Conservation (phyloP, 2,113 vertebrate genomes). For the Indicator indicator region DNA sequence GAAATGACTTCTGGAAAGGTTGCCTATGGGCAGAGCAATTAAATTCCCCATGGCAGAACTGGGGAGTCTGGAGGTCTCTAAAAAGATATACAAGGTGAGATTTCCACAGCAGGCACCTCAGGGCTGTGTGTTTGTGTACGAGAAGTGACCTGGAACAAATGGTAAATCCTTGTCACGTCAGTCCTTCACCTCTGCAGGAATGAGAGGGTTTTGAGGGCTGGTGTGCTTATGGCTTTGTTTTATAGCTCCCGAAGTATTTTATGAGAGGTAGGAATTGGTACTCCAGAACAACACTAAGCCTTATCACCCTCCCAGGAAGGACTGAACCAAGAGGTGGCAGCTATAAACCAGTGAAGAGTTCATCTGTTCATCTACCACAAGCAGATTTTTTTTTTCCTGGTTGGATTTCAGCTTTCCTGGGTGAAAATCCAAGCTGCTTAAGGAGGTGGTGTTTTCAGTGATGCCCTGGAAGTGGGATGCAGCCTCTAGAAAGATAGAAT, state of each 20-base stretch:
- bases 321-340: neutral
- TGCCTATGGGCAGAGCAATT: neutral
- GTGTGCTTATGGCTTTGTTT: neutral
- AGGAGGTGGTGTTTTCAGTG: neutral
- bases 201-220: neutral
- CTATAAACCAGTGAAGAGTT: neutral
- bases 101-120: neutral
- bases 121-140: neutral
- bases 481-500: neutral
- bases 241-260: neutral
- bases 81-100: neutral
- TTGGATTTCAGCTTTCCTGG: neutral
- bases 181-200: neutral
- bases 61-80: neutral
- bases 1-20: neutral
- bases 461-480: neutral
- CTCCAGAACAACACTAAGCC: neutral
- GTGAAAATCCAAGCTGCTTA: neutral
- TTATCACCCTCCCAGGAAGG: neutral
- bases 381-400: neutral
- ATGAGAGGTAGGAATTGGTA: neutral
- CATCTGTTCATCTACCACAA: neutral
- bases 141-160: neutral
- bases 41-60: neutral
- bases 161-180: accelerated